Evolutionary conservation across 2,113 vertebrate species (phyloP).

Genomic region (Macroglossus sobrinus): DNA sequence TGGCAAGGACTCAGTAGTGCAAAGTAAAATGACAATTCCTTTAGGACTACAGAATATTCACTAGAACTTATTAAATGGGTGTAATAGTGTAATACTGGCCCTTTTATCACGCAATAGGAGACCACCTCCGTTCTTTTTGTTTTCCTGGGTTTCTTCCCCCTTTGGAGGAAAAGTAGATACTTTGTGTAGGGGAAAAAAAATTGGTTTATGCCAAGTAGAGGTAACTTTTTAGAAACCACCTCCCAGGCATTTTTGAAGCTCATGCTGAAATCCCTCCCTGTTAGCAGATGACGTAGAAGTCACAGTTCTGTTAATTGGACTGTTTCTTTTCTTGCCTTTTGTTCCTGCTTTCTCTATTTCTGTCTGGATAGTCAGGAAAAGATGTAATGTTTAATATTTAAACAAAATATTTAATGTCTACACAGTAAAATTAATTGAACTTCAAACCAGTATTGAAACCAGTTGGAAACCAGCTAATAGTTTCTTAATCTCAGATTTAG

Average conservation of each 20-base stretch:
- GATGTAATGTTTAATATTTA: conserved; percentile 77
- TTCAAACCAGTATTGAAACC: conserved; percentile 72
- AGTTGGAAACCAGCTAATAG: conserved; percentile 70
- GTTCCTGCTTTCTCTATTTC: conserved; percentile 66
- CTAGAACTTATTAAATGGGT: conserved; percentile 28
- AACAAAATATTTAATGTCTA: conserved; percentile 74
- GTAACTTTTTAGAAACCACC: conserved; percentile 47
- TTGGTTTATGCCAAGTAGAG: conserved; percentile 39
- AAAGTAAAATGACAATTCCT: not conserved
- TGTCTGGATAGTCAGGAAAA: conserved; percentile 68
- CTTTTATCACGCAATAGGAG: conserved; percentile 29
- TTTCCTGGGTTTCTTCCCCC: conserved; percentile 19
- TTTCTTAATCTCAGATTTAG: conserved; percentile 70
- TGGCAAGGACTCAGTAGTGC: not conserved
- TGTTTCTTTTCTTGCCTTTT: conserved; percentile 64
- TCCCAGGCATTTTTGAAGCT: conserved; percentile 46
- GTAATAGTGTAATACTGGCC: not conserved
- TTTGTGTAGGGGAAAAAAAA: not conserved
- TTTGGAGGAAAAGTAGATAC: conserved; percentile 45
- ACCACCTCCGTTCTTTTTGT: conserved; percentile 27
- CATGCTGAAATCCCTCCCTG: conserved; percentile 32
- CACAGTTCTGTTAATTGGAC: conserved; percentile 46
- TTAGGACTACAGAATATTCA: not conserved
- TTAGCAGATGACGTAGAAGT: conserved; percentile 47
- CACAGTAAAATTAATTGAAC: conserved; percentile 70